Conservation (phyloP, 1,140 invertebrate genomes). For the Hermetia illucens region DNA sequence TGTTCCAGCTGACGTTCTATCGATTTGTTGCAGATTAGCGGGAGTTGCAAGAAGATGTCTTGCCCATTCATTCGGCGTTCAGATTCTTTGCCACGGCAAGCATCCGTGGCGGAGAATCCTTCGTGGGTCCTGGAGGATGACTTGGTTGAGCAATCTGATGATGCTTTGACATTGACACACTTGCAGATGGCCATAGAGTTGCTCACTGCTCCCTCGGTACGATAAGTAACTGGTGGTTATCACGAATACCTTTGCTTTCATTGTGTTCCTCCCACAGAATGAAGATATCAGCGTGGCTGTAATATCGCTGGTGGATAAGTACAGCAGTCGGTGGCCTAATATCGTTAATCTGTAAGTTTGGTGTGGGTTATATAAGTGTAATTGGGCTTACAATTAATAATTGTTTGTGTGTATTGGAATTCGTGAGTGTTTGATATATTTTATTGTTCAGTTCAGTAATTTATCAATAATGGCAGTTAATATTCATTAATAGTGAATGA, state of each 20-base stretch:
- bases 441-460: too few species aligned
- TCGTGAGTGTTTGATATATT: too few species aligned
- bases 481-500: too few species aligned
- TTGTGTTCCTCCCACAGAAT: constrained; percentile 11
- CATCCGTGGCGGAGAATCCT: constrained; percentile 22
- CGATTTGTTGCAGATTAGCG: too few species aligned
- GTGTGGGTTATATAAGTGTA: too few species aligned
- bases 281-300: constrained; percentile 28
- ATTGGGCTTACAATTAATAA: too few species aligned
- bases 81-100: constrained; percentile 22
- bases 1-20: too few species aligned
- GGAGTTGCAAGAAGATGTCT: constrained; percentile 18
- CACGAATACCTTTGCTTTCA: background rate
- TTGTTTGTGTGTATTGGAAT: too few species aligned
- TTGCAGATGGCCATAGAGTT: constrained; percentile 41
- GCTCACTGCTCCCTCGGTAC: constrained; percentile 39
- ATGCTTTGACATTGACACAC: constrained; percentile 34
- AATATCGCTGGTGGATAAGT: constrained; percentile 23
- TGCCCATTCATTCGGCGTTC: constrained; percentile 28
- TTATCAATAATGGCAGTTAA: too few species aligned
- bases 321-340: constrained; percentile 25
- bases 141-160: constrained; percentile 16
- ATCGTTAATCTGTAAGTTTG: constrained; percentile 25
- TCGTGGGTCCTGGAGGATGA: constrained; percentile 25
- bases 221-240: constrained; percentile 9